Evolutionary conservation across 2,797 vertebrate genomes (phyloP).

Genomic region (Mormyrus proboscirostris): DNA sequence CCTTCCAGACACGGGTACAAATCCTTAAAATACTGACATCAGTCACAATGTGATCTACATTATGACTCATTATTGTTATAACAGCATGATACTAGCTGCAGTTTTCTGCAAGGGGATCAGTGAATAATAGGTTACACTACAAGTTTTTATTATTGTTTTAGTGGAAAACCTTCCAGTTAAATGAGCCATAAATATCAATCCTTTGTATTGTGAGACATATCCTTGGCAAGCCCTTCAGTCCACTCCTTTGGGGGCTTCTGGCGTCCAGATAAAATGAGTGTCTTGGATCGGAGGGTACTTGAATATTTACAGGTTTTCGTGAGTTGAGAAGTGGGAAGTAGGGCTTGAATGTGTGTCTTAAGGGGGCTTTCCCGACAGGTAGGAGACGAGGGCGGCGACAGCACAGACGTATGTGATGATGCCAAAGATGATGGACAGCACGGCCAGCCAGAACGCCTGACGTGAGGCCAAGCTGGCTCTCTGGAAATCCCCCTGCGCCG

Average conservation of each 20-base stretch:
- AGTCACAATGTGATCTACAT: background rate
- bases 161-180: background rate
- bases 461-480: slow-evolving; percentile 71
- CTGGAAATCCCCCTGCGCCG: slow-evolving; percentile 74
- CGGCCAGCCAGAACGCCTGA: slow-evolving; percentile 75
- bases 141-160: background rate
- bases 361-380: slow-evolving; percentile 74
- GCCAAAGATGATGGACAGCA: slow-evolving; percentile 77
- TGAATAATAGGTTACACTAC: background rate
- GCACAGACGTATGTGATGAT: slow-evolving; percentile 76
- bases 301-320: background rate
- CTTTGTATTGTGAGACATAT: background rate
- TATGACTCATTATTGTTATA: background rate
- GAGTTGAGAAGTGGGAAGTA: background rate
- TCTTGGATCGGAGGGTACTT: background rate
- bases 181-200: background rate
- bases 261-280: background rate
- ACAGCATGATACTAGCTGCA: background rate
- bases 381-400: slow-evolving; percentile 72
- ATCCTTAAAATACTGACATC: background rate
- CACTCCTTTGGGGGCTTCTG: background rate
- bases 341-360: slow-evolving; percentile 44
- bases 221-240: background rate
- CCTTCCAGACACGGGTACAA: background rate
- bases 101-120: background rate